A percentile compares a stretch with the other conserved stretches of the same genome.
Evolutionary conservation across 2,888 invertebrate genomes (phyloP).

Genomic region (Harmothoe impar): DNA sequence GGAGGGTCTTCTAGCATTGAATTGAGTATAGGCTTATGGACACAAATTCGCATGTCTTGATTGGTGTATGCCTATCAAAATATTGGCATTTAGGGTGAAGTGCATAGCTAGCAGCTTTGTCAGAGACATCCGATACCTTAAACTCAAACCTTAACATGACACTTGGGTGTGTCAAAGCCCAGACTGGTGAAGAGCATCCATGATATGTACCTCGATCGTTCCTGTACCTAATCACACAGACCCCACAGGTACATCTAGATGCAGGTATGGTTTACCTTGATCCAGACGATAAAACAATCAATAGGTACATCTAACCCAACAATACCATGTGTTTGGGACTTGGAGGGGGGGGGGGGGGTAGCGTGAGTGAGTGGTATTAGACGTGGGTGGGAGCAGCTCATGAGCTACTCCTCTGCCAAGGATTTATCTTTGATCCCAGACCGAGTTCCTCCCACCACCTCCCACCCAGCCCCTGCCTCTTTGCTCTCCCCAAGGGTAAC

Average conservation of each 20-base stretch:
- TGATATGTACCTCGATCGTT: too few relatives aligned
- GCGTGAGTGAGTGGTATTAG: slow-evolving; percentile 19
- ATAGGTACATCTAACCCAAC: neutral
- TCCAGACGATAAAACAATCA: neutral
- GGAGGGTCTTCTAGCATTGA: too few relatives aligned
- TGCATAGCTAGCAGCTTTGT: neutral
- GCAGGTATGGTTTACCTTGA: neutral
- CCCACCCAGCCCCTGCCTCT: neutral
- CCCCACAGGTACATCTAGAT: neutral
- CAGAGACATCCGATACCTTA: neutral
- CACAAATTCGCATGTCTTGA: too few relatives aligned
- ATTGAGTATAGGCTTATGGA: too few relatives aligned
- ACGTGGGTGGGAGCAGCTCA: neutral
- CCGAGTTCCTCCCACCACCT: neutral
- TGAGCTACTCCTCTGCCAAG: neutral
- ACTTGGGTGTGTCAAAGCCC: too few relatives aligned
- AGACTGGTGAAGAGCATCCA: too few relatives aligned
- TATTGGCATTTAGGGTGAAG: too few relatives aligned
- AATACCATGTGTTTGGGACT: neutral
- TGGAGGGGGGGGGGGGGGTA: neutral
- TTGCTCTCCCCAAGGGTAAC: neutral
- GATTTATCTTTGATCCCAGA: slow-evolving; percentile 10
- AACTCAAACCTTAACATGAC: too few relatives aligned
- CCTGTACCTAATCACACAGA: too few relatives aligned
- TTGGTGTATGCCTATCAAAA: too few relatives aligned